Conservation (phyloP, 1,140 invertebrate genomes). For the Argopecten irradians region DNA sequence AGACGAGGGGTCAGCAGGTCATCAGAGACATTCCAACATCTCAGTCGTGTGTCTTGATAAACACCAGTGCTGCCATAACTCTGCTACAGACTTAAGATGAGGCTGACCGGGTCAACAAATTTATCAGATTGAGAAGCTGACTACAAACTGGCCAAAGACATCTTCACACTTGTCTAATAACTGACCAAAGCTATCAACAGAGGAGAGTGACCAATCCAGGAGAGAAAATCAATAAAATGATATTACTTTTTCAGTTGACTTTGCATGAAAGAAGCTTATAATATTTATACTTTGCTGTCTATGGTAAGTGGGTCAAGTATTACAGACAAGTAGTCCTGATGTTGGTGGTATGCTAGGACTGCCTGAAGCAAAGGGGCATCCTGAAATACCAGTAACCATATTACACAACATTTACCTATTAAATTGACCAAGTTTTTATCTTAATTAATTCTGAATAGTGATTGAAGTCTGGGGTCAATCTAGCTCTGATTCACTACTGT, state of each 20-base stretch:
- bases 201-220: background rate
- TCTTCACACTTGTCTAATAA: background rate
- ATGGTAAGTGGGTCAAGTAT: background rate
- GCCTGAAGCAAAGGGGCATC: no score
- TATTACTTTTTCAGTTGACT: slow-evolving; percentile 17
- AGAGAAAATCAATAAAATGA: background rate
- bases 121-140: background rate
- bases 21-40: background rate
- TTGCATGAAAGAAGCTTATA: background rate
- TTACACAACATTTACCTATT: no score
- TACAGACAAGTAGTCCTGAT: no score
- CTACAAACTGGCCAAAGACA: background rate
- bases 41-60: background rate
- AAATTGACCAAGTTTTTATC: no score
- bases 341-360: no score
- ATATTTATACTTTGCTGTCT: background rate
- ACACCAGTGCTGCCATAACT: background rate
- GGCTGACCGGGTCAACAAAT: background rate
- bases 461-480: no score
- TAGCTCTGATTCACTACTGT: no score
- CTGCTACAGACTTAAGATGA: background rate
- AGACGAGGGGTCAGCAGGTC: background rate
- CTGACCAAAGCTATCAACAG: background rate
- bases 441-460: no score
- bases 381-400: no score